These are phyloP conservation scores for Nerophis lumbriciformis DNA, from an alignment of 2,113 vertebrate genomes.

Conservation along the genomic window DNA sequence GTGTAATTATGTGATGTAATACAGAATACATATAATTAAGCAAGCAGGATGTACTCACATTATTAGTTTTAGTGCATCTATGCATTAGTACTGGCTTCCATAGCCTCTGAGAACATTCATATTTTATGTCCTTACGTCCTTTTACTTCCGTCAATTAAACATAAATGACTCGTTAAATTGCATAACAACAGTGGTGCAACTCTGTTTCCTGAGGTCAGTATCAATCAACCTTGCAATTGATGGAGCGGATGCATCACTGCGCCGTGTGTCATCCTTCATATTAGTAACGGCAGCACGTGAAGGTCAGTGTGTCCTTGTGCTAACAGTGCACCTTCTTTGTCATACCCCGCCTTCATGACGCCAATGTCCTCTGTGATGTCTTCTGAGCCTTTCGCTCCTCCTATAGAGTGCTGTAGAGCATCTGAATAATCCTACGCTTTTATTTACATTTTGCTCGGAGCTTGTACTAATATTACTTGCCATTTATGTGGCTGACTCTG, in stretches of 20 bases:
- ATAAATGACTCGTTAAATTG: neutral
- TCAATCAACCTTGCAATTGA: neutral
- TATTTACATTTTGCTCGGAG: no score
- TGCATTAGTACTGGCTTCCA: no score
- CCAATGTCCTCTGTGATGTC: slow-evolving; percentile 42
- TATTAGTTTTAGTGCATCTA: no score
- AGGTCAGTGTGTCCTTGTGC: slow-evolving; percentile 72
- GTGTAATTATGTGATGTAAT: no score
- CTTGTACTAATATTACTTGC: no score
- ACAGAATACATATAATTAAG: no score
- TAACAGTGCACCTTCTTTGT: slow-evolving; percentile 55
- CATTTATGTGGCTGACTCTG: slow-evolving; percentile 19
- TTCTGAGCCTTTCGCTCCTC: slow-evolving; percentile 2
- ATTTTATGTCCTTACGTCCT: no score
- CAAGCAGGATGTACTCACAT: no score
- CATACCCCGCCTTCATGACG: slow-evolving; percentile 40
- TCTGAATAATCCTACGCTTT: slow-evolving; percentile 5
- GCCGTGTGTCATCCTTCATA: slow-evolving; percentile 29
- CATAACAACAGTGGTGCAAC: neutral
- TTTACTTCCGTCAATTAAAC: no score
- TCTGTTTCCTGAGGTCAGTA: slow-evolving; percentile 1
- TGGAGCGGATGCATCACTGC: slow-evolving; percentile 33
- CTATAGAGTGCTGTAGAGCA: neutral
- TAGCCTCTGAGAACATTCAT: no score
- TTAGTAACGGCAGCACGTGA: slow-evolving; percentile 52